phyloP scores from a whole-genome alignment of 1,140 invertebrate species.

The Aphaenogaster rudis region DNA sequence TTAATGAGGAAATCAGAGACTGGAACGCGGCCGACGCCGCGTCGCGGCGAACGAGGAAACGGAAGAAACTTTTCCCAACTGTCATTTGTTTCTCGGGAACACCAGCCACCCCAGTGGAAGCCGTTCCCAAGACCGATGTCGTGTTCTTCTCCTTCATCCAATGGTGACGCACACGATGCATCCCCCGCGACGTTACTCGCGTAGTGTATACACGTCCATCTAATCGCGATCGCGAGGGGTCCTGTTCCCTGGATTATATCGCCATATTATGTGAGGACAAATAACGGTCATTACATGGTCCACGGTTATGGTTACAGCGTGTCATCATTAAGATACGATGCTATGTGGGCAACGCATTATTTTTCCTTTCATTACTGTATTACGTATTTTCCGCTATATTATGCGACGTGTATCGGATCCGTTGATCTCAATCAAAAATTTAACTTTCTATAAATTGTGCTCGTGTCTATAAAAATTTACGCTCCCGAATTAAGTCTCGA shows the following conservation, averaged over 20 bases:
- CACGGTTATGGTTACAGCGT: constrained; percentile 43
- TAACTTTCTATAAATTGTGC: neutral
- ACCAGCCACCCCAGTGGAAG: constrained; percentile 25
- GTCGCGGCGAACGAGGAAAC: constrained; percentile 65
- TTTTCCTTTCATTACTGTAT: neutral
- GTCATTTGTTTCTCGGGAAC: constrained; percentile 80
- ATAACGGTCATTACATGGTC: constrained; percentile 50
- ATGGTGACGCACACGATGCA: constrained; percentile 35
- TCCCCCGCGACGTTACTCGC: constrained; percentile 24
- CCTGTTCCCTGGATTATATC: constrained; percentile 49
- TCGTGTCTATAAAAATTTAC: neutral
- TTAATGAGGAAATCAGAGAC: constrained; percentile 84
- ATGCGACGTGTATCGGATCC: neutral
- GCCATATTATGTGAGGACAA: constrained; percentile 47
- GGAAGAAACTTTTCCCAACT: constrained; percentile 80
- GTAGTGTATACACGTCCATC: constrained; percentile 49
- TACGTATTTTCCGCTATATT: constrained; percentile 22
- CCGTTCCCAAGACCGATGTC: constrained; percentile 37
- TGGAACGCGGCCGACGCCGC: constrained; percentile 74
- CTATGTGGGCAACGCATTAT: neutral
- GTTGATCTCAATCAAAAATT: neutral
- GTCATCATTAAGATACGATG: constrained; percentile 48
- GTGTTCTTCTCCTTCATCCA: constrained; percentile 37
- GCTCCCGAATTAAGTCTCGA: neutral
- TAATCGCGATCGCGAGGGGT: constrained; percentile 47